Evolutionary conservation across 1,140 invertebrate species (phyloP).

Genomic region (Drosophila ironensis): DNA sequence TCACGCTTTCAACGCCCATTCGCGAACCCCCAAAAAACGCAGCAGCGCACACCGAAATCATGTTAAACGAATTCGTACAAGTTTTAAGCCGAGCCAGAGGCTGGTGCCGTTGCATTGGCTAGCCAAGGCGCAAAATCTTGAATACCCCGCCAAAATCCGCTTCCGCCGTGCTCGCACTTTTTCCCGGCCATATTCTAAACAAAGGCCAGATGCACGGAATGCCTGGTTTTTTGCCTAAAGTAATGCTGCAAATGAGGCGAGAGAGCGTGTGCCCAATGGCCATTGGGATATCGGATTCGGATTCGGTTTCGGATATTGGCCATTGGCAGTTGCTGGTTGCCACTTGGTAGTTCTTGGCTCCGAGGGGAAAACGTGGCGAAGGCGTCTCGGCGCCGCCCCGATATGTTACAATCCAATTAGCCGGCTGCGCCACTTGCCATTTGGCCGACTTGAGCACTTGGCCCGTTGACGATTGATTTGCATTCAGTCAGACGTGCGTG

Average conservation of each 20-base stretch:
- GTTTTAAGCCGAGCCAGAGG: slow-evolving; percentile 57
- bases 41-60: slow-evolving; percentile 47
- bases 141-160: slow-evolving; percentile 27
- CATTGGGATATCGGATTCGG: no score
- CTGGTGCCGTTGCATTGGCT: slow-evolving; percentile 36
- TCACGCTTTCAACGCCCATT: slow-evolving; percentile 7
- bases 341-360: no score
- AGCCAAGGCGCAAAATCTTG: slow-evolving; percentile 45
- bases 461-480: slow-evolving; percentile 62
- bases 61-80: slow-evolving; percentile 68
- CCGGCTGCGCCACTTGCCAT: slow-evolving; percentile 32
- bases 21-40: slow-evolving; percentile 27
- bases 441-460: slow-evolving; percentile 21
- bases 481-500: slow-evolving; percentile 70
- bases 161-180: slow-evolving; percentile 46
- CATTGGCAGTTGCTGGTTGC: neutral
- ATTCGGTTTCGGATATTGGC: slow-evolving; percentile 31
- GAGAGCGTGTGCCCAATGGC: slow-evolving; percentile 34
- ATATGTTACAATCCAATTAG: slow-evolving; percentile 82
- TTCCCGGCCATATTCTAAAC: slow-evolving; percentile 68
- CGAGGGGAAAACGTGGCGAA: slow-evolving; percentile 12
- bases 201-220: slow-evolving; percentile 36
- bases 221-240: slow-evolving; percentile 39
- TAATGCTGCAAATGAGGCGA: slow-evolving; percentile 55
- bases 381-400: slow-evolving; percentile 33